Conservation (phyloP, 2,888 invertebrate species). For the Mayetiola destructor region DNA sequence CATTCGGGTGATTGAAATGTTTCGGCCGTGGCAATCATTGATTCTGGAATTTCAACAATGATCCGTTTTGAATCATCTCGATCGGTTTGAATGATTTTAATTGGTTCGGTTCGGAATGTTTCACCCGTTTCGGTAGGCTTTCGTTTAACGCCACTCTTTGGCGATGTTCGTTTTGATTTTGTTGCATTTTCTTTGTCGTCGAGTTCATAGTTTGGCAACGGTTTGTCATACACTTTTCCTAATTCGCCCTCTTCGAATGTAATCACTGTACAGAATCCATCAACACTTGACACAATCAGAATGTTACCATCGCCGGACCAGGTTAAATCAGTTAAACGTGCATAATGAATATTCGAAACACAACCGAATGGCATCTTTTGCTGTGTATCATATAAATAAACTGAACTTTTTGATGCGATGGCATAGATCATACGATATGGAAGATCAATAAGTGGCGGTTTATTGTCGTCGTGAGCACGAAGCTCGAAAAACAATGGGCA, state of each 20-base stretch:
- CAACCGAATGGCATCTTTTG: slow-evolving; percentile 63
- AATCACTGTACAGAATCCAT: slow-evolving; percentile 77
- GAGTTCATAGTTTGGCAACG: background rate
- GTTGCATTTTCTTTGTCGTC: slow-evolving; percentile 19
- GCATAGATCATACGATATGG: slow-evolving; percentile 80
- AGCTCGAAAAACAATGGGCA: slow-evolving; percentile 59
- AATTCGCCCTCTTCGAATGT: slow-evolving; percentile 61
- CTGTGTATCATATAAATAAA: slow-evolving; percentile 80
- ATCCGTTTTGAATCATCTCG: background rate
- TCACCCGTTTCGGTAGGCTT: background rate
- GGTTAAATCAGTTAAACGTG: slow-evolving; percentile 71
- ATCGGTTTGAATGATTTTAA: slow-evolving; percentile 6
- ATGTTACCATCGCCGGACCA: slow-evolving; percentile 72
- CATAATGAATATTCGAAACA: slow-evolving; percentile 75
- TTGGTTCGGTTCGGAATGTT: background rate
- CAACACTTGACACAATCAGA: slow-evolving; percentile 68
- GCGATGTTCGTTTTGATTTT: background rate
- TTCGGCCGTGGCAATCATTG: slow-evolving; percentile 28
- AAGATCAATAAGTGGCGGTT: slow-evolving; percentile 42
- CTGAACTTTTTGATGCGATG: slow-evolving; percentile 73
- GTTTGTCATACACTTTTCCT: slow-evolving; percentile 33
- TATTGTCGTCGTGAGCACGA: slow-evolving; percentile 28
- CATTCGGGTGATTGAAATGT: slow-evolving; percentile 32
- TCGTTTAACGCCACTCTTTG: background rate
- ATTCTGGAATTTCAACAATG: slow-evolving; percentile 22